Base-by-base conservation (phyloP, 2,888 invertebrate genomes). In the Tiliacea citrago region DNA sequence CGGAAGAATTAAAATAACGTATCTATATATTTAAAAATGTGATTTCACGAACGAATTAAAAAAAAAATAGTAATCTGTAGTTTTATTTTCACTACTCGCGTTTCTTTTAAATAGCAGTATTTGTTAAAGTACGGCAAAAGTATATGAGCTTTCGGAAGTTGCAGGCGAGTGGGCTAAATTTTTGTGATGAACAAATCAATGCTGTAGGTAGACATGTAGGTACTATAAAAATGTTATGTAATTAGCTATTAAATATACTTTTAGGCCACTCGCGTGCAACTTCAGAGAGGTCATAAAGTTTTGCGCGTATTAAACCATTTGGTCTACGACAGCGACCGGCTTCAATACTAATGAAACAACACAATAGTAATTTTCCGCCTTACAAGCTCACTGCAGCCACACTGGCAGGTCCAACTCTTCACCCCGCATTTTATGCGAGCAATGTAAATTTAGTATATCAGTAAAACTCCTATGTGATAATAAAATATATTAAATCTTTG, bases 401-500 rank as follows among this genome's bases (percentile, higher is more conserved):
- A 86, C 81, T 85, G 93, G 94, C 93, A 90, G 88, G 90, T 91
- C 92, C 90, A 90, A 90, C 91, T 90, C 89, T 93, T 91, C 84
- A 87, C 84, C 88, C 88, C 94, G 94, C 96, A 96, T 96, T 93
- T 92, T 58, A 96, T 96, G 95, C 95, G 93, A 90, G 92, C 88
- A 91, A 91, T 94, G 91, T 95, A 95, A 94, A 94, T 94, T 95
- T 95, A 93, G 93, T 95, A 94, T 95, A 95, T 95, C 93, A 95
- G 95, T 96, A 96, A 95, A 95, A 94, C 90, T 94, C 95, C 95
- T 96, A 96, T 94, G 92, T 94, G 94, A 95, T 96, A 96, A 95
- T 96, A 96, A 96, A 96, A 96, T 96, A 96, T 96, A 96, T 96
- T 96, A 96, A 96, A 95, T 96, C 96, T 96, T 96, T 96, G 96